Conservation (phyloP, 2,797 vertebrate species). For the Scyliorhinus canicula region DNA sequence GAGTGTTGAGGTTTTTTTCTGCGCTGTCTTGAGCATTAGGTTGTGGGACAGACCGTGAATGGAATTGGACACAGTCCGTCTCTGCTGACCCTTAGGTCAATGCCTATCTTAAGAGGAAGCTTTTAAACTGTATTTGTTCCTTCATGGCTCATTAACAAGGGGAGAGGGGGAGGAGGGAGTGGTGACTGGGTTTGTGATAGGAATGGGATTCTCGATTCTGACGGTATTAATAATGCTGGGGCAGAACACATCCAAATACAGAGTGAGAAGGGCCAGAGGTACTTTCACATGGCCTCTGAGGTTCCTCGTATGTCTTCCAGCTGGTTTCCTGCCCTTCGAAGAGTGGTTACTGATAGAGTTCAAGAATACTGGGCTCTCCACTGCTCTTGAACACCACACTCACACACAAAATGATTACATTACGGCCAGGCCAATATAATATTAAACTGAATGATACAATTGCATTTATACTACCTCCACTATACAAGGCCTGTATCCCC, state of each 20-base stretch:
- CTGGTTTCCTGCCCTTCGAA: not conserved
- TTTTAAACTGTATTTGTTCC: slow-evolving; percentile 2
- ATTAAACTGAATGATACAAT: not conserved
- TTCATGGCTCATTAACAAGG: not conserved
- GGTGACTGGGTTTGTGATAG: not conserved
- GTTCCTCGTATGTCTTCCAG: not conserved
- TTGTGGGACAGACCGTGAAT: not conserved
- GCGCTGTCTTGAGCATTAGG: not conserved
- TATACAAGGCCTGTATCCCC: too few relatives aligned
- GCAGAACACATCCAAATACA: not conserved
- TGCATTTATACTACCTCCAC: not conserved
- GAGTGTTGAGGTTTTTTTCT: not conserved
- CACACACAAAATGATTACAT: not conserved
- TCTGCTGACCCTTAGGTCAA: not conserved
- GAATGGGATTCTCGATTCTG: not conserved
- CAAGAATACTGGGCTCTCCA: not conserved
- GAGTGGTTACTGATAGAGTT: not conserved
- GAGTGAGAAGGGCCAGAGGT: not conserved
- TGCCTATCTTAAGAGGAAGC: not conserved
- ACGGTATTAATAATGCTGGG: not conserved
- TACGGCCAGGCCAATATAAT: not conserved
- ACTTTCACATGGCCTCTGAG: not conserved
- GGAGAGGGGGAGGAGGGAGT: not conserved
- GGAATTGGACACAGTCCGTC: not conserved
- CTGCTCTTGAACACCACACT: too few relatives aligned